Conservation (phyloP, 2,797 vertebrate species). For the Chelidonichthys spinosus region DNA sequence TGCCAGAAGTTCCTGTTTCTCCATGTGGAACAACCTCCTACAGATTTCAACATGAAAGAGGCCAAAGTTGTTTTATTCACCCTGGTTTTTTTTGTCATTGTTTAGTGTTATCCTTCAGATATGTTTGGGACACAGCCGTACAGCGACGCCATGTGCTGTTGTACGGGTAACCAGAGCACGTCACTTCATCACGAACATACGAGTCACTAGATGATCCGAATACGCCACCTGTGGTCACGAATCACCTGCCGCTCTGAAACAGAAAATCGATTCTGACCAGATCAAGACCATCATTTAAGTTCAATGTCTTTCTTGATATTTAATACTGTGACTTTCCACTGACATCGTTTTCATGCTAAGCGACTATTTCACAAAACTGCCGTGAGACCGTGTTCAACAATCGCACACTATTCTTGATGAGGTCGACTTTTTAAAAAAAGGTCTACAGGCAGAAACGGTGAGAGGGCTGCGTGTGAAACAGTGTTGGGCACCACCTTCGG, state of each 20-base stretch:
- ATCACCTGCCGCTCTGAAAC: neutral
- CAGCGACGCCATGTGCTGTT: neutral
- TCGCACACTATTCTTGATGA: neutral
- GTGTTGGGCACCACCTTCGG: slow-evolving; percentile 25
- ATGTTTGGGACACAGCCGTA: too few relatives aligned
- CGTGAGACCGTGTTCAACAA: too few relatives aligned
- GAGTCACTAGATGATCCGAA: neutral
- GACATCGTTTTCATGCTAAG: too few relatives aligned
- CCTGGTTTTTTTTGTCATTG: too few relatives aligned
- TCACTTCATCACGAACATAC: too few relatives aligned
- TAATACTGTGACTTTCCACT: too few relatives aligned
- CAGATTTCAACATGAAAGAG: too few relatives aligned
- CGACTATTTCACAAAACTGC: too few relatives aligned
- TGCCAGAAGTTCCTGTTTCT: too few relatives aligned
- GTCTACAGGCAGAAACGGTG: neutral
- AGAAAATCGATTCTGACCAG: neutral
- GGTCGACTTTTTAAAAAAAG: neutral
- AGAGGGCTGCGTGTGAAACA: slow-evolving; percentile 3
- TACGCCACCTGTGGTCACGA: neutral
- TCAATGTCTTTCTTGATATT: neutral
- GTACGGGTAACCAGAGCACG: neutral
- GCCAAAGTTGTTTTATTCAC: too few relatives aligned
- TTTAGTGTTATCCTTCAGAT: too few relatives aligned
- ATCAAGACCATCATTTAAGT: neutral
- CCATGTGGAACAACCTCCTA: too few relatives aligned